phyloP scores from a whole-genome alignment of 2,797 vertebrate genomes.

The Columba guinea region DNA sequence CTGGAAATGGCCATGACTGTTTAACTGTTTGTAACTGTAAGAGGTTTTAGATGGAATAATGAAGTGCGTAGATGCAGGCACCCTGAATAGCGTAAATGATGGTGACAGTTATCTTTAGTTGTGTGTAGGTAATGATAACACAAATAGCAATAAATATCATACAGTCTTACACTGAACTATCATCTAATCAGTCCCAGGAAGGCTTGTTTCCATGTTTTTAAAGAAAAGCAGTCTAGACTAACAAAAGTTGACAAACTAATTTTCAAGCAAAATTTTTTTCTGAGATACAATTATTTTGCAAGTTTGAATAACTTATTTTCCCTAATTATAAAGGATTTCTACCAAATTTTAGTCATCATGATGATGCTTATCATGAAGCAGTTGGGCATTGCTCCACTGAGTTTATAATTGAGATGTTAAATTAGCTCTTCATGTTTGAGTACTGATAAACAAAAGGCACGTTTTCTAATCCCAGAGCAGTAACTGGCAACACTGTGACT shows the following conservation, averaged over 20 bases:
- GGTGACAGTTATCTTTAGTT: slow-evolving; percentile 54
- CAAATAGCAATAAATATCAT: slow-evolving; percentile 62
- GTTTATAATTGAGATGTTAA: slow-evolving; percentile 2
- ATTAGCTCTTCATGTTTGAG: slow-evolving; percentile 2
- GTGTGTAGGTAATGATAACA: slow-evolving; percentile 39
- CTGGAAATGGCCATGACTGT: background rate
- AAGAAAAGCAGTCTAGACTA: slow-evolving; percentile 59
- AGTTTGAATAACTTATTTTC: slow-evolving; percentile 6
- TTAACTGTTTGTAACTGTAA: background rate
- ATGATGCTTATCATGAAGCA: background rate
- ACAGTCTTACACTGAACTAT: slow-evolving; percentile 48
- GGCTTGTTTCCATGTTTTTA: slow-evolving; percentile 61
- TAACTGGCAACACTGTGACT: background rate
- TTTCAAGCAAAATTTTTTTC: slow-evolving; percentile 25
- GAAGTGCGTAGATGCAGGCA: background rate
- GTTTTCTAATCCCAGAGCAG: background rate
- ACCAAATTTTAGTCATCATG: background rate
- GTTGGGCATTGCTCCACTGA: background rate
- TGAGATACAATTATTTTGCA: background rate
- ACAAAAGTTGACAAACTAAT: slow-evolving; percentile 44
- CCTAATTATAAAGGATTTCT: slow-evolving; percentile 11
- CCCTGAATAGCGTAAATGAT: background rate
- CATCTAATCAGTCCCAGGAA: slow-evolving; percentile 62
- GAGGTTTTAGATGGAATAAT: background rate
- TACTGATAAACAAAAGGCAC: background rate